These are phyloP conservation scores for western clawed frog (Xenopus tropicalis) DNA, from an alignment of 2,113 vertebrate genomes.

Conservation along the genomic window DNA sequence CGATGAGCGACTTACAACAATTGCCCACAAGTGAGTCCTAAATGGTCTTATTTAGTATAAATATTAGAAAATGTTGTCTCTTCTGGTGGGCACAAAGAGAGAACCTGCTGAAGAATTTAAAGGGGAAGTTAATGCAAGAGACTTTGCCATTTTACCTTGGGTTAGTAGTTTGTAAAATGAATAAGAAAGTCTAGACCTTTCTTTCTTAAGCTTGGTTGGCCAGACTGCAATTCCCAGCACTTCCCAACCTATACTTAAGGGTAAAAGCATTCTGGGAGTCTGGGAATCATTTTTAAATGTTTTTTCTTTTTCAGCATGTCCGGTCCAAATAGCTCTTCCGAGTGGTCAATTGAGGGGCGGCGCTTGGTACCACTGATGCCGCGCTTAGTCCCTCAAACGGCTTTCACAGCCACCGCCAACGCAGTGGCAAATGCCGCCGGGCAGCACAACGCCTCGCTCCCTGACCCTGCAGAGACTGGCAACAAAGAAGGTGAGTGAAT, in stretches of 20 bases:
- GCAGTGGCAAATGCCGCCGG: conserved; percentile 87
- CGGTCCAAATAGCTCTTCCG: conserved; percentile 92
- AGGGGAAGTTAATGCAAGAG: too few relatives aligned
- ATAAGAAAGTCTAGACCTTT: too few relatives aligned
- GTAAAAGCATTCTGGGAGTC: too few relatives aligned
- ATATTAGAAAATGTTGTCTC: not conserved
- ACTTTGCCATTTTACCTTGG: too few relatives aligned
- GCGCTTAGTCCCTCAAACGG: conserved; percentile 91
- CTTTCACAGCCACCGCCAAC: conserved; percentile 90
- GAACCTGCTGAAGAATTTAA: not conserved
- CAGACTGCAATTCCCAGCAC: too few relatives aligned
- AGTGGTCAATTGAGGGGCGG: conserved; percentile 96
- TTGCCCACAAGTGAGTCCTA: conserved; percentile 90
- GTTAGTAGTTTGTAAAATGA: too few relatives aligned
- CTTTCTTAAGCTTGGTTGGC: too few relatives aligned
- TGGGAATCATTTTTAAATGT: too few relatives aligned
- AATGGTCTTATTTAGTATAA: too few relatives aligned
- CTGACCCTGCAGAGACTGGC: conserved; percentile 88
- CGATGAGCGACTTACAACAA: conserved; percentile 93
- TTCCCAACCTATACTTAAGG: too few relatives aligned
- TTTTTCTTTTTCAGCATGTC: conserved; percentile 82
- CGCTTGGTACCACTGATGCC: conserved; percentile 94
- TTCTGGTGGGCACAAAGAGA: not conserved
- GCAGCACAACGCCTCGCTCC: conserved; percentile 88
- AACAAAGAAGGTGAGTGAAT: conserved; percentile 89